These are phyloP conservation scores for Tenthredo scrophulariae DNA, from an alignment of 2,888 invertebrate genomes.

Conservation along the genomic window DNA sequence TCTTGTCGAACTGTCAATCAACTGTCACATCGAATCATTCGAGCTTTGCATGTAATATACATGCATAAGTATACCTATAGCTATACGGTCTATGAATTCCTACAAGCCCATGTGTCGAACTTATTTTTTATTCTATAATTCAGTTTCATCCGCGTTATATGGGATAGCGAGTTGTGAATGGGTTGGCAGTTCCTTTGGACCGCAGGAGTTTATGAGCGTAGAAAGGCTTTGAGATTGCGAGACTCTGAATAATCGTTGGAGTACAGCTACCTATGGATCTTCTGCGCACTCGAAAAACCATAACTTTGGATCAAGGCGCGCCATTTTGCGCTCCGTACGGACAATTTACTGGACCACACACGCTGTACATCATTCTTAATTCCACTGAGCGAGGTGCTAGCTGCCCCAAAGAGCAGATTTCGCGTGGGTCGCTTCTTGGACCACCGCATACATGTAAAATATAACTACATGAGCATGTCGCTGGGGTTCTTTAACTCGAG, in stretches of 20 bases:
- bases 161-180: not conserved
- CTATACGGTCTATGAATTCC: not conserved
- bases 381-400: conserved; percentile 21
- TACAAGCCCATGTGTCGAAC: not conserved
- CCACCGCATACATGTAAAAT: not conserved
- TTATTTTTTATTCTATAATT: not conserved
- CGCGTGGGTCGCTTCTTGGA: conserved; percentile 40
- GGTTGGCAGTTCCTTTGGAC: not conserved
- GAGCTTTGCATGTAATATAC: conserved; percentile 9
- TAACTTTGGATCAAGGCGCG: conserved; percentile 69
- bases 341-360: conserved; percentile 72
- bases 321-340: conserved; percentile 68
- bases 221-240: not conserved
- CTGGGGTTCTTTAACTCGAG: not conserved
- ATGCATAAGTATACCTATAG: not conserved
- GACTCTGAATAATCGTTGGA: not conserved
- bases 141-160: not conserved
- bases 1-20: conserved; percentile 63
- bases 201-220: not conserved
- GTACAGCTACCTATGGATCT: not conserved
- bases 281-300: conserved; percentile 33
- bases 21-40: conserved; percentile 30
- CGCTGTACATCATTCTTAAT: conserved; percentile 57
- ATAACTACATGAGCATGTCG: not conserved
- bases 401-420: conserved; percentile 45